These are phyloP conservation scores for Brachionus rotundiformis DNA, from an alignment of 1,140 invertebrate species.

Conservation along the genomic window DNA sequence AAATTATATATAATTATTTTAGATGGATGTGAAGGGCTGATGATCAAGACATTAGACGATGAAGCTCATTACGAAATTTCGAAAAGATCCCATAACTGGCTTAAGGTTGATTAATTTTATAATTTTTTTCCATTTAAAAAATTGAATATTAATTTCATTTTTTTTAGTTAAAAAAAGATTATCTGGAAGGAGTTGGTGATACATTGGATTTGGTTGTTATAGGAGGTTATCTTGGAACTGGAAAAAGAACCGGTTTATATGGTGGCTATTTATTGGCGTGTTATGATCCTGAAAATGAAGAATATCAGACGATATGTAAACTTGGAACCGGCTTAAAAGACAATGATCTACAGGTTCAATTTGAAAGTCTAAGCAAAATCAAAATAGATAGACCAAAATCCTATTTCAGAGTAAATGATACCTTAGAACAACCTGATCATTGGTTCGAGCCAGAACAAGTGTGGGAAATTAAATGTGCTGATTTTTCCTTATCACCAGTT, in stretches of 20 bases:
- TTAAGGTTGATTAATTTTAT: constrained; percentile 68
- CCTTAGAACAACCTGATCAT: constrained; percentile 75
- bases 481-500: constrained; percentile 91
- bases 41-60: constrained; percentile 92
- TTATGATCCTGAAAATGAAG: constrained; percentile 86
- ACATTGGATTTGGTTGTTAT: constrained; percentile 90
- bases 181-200: constrained; percentile 89
- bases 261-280: constrained; percentile 96
- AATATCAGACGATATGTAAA: constrained; percentile 89
- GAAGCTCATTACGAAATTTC: constrained; percentile 97
- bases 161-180: constrained; percentile 86
- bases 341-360: constrained; percentile 71
- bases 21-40: constrained; percentile 90
- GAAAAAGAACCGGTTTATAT: constrained; percentile 87
- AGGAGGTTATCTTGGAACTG: constrained; percentile 88
- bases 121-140: too few relatives aligned
- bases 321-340: constrained; percentile 96
- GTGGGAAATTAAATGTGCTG: constrained; percentile 98
- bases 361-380: constrained; percentile 64
- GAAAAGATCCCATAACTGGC: constrained; percentile 91
- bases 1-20: too few relatives aligned
- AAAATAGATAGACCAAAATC: constrained; percentile 74
- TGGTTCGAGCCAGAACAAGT: constrained; percentile 92
- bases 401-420: constrained; percentile 80
- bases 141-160: not conserved